Base-by-base conservation (phyloP, 1,140 invertebrate genomes). In the Cyclargus thomasi region DNA sequence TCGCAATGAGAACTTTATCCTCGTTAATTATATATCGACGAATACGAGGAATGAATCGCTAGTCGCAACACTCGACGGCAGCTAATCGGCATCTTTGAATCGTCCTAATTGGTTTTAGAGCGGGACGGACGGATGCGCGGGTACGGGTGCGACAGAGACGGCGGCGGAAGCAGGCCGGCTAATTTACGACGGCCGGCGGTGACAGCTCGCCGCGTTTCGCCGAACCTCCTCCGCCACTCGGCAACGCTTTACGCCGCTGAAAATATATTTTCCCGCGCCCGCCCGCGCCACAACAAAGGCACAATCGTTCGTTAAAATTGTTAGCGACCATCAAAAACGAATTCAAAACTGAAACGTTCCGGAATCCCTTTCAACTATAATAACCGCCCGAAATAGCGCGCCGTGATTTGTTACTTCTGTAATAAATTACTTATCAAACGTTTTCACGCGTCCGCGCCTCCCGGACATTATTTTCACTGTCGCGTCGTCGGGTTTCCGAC, bases 131-230 rank as follows among this genome's bases (percentile, higher is more conserved):
- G 6, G 8, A 77, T 74, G 65, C 17, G 8, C 20, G 22, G 17
- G 59, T 22, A 11, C 6, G 68, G 67, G 71, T 78, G 80, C 62
- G 73, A 62, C 64, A 65, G 29, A 57, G 71, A 39, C 70, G 75
- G 74, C 77, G 79, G 81, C 64, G 84, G 82, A 85, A 82, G 82
- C 84, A 81, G 81, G 74, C 71, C 76, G 69, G 69, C 18, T 82
- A 82, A 86, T 86, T 86, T 86, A 86, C 75, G 78, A 78, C 36
- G 80, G 70, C 75, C 67, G 68, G 35, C 75, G 84, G 77, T 86
- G 84, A 86, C 84, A 83, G 82, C 85, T 86, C 83, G 71, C 83
- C 74, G 81, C 83, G 84, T 86, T 83, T 82, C 79, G 70, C 73
- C 76, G 80, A 83, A 82, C 81, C 70, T 76, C 76, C 75, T 72